Conservation (phyloP, 2,797 vertebrate genomes). For the Pangasius larnaudii region DNA sequence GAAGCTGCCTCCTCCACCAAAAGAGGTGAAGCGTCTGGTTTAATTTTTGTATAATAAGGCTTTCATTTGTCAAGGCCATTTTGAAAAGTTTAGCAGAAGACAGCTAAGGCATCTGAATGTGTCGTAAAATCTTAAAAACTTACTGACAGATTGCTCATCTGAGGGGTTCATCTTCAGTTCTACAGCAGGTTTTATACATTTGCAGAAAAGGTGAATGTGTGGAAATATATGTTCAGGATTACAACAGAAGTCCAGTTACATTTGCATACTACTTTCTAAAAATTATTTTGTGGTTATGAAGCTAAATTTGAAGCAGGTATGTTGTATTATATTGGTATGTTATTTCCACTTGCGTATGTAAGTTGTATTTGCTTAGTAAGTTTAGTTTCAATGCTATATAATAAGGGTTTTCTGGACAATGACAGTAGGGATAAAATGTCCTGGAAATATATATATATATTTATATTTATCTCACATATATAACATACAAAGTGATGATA, state of each 20-base stretch:
- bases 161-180: background rate
- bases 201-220: background rate
- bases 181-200: too few relatives aligned
- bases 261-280: background rate
- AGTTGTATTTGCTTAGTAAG: background rate
- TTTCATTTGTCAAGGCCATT: background rate
- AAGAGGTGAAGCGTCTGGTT: conserved; percentile 30
- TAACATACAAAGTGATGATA: background rate
- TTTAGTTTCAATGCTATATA: background rate
- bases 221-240: background rate
- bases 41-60: background rate
- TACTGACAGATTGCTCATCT: background rate
- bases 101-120: background rate
- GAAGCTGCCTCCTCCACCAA: conserved; percentile 32
- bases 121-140: background rate
- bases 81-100: background rate
- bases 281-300: background rate
- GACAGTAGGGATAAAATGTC: background rate
- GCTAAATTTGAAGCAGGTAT: background rate
- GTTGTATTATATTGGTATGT: background rate
- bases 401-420: background rate
- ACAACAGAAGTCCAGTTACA: background rate
- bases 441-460: too few relatives aligned
- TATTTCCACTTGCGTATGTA: background rate
- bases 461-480: background rate